phyloP scores from a whole-genome alignment of 2,888 invertebrate species.

The Tanypteryx hageni region DNA sequence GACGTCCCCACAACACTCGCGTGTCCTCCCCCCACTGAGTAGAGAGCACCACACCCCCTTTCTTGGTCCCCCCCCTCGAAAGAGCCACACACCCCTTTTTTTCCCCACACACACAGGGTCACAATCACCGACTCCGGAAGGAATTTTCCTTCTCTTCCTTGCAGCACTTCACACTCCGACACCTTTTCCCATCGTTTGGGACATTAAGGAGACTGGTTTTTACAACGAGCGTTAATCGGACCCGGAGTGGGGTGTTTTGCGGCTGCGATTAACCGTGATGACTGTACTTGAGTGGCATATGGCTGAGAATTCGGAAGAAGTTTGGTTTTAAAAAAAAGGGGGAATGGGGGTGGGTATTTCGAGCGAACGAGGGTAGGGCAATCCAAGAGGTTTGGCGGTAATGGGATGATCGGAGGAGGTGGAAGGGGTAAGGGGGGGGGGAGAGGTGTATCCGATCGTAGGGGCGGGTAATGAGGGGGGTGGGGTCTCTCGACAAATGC shows the following conservation, averaged over 20 bases:
- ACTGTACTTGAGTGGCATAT: constrained; percentile 62
- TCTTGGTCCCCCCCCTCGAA: not conserved
- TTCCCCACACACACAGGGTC: not conserved
- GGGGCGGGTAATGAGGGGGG: not conserved
- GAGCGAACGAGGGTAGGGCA: not conserved
- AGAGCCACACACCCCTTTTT: not conserved
- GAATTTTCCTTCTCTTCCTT: not conserved
- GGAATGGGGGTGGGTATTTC: not conserved
- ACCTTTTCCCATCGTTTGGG: constrained; percentile 18
- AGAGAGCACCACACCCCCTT: not conserved
- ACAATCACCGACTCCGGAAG: constrained; percentile 6
- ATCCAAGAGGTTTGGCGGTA: not conserved
- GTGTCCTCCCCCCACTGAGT: not conserved
- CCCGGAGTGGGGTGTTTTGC: constrained; percentile 42
- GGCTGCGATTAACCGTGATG: constrained; percentile 55
- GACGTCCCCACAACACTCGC: not conserved
- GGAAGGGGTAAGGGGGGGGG: not conserved
- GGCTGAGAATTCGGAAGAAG: constrained; percentile 50
- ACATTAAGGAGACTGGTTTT: not conserved
- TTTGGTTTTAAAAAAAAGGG: not conserved
- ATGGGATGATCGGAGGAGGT: not conserved
- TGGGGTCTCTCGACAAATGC: not conserved
- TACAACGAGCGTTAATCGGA: constrained; percentile 46
- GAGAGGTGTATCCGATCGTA: not conserved
- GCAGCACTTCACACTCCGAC: constrained; percentile 32